phyloP scores from a whole-genome alignment of 1,140 invertebrate genomes.

The Drosophila varians region DNA sequence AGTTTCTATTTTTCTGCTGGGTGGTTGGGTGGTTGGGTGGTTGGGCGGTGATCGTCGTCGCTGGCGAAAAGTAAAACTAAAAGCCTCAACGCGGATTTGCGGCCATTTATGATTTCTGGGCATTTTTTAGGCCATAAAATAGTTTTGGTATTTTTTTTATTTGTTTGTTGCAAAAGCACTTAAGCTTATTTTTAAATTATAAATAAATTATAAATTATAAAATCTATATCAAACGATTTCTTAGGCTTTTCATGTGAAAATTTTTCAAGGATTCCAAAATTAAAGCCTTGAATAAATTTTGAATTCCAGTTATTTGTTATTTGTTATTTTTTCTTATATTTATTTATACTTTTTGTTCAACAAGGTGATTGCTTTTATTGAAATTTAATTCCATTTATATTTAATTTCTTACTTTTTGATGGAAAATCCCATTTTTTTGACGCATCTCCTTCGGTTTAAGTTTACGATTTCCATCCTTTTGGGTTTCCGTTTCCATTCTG shows the following conservation, averaged over 20 bases:
- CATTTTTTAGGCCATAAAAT: constrained; percentile 17
- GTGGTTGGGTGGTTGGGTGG: too few relatives aligned
- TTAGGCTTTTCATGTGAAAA: too few relatives aligned
- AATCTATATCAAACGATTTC: too few relatives aligned
- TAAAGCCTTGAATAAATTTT: too few relatives aligned
- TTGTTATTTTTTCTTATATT: too few relatives aligned
- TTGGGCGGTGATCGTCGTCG: constrained; percentile 2
- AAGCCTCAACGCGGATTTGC: constrained; percentile 25
- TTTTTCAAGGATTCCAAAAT: too few relatives aligned
- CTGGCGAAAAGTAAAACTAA: constrained; percentile 5
- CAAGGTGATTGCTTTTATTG: constrained; percentile 54
- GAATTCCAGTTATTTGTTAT: too few relatives aligned
- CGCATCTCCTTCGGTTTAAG: background rate
- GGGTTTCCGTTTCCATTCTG: background rate
- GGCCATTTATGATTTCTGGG: constrained; percentile 15
- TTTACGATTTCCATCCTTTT: too few relatives aligned
- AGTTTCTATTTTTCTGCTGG: background rate
- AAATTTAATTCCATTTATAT: constrained; percentile 78
- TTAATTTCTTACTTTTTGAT: constrained; percentile 48
- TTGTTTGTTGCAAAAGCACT: background rate
- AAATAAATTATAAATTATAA: too few relatives aligned
- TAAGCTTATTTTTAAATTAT: too few relatives aligned
- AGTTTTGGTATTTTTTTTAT: constrained; percentile 26
- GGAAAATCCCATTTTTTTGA: background rate
- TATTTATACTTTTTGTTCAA: background rate